Evolutionary conservation across 2,888 invertebrate genomes (phyloP), one percentile per base, ranked within the genome.

Genomic region (Lasioglossum vierecki): DNA sequence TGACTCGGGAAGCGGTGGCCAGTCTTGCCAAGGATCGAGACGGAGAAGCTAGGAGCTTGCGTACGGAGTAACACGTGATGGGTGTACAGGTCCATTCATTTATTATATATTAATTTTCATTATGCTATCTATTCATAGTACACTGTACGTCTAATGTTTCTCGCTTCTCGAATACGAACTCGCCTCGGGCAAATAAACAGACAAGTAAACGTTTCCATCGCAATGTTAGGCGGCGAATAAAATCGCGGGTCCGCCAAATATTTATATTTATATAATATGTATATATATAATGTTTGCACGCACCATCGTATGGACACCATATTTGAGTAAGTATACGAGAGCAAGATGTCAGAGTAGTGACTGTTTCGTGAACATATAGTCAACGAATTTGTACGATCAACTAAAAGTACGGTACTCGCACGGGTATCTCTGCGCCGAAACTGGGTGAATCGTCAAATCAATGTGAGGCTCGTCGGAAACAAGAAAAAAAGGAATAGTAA

Each of bases 31-130:
- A 66, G 46, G 68, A 41, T 22, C n/a, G 9, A 18, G 18, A 18
- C 30, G n/a, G 30, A 70, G 57, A 66, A 82, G 46, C 13, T 18
- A 60, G 68, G 70, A 57, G 57, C n/a, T 57, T 72, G 35, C 11
- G 22, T 60, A 60, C 26, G 15, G 26, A 73, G 57, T 76, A 84
- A 85, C 74, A 85, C 39, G 68, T 70, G 70, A 9, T 18, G 39
- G 30, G 76, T 85, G 77, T 90, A 90, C 83, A 89, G 93, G 91
- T 93, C 92, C 92, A 93, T 93, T 93, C 90, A 93, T 93, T 94
- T 93, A 94, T 93, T 93, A 92, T 92, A 93, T 93, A 92, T 93
- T 93, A 92, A 93, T 92, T 93, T 93, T 93, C 90, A 93, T 93
- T 93, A 94, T 92, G 92, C 92, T 94, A 94, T 94, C 92, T 93